These are phyloP conservation scores for Scaeva pyrastri DNA, from an alignment of 2,888 invertebrate genomes.

Conservation along the genomic window DNA sequence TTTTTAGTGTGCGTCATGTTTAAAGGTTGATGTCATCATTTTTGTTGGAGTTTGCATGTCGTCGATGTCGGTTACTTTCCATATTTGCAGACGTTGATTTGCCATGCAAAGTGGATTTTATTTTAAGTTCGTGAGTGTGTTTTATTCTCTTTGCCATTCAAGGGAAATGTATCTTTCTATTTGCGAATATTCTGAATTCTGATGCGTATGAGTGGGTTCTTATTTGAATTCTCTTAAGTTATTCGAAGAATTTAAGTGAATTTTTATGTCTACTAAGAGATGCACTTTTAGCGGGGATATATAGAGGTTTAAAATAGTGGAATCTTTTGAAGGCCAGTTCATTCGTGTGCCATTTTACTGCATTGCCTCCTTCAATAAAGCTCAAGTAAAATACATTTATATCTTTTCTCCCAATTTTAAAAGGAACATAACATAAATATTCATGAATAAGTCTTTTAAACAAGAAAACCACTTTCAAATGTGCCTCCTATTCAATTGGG, in stretches of 20 bases:
- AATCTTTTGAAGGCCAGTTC: too few species aligned
- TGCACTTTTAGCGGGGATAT: not conserved
- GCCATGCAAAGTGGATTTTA: conserved; percentile 28
- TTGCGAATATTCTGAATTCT: too few species aligned
- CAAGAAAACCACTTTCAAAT: not conserved
- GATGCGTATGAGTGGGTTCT: not conserved
- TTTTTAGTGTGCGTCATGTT: conserved; percentile 33
- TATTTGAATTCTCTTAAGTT: not conserved
- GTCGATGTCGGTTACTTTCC: conserved; percentile 13
- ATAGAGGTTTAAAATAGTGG: not conserved
- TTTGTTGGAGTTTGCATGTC: conserved; percentile 40
- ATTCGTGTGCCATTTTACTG: too few species aligned
- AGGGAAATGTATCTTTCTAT: not conserved
- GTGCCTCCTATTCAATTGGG: not conserved
- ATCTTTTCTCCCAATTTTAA: not conserved
- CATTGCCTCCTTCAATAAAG: not conserved
- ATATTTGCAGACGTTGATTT: conserved; percentile 37
- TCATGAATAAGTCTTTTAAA: not conserved
- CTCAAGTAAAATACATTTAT: not conserved
- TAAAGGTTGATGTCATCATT: conserved; percentile 37
- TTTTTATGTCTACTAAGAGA: not conserved
- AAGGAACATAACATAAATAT: not conserved
- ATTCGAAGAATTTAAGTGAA: conserved; percentile 12
- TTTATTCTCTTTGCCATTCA: not conserved
- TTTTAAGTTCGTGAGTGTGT: not conserved